phyloP scores from a whole-genome alignment of 53 echinoderm and acorn worm genomes.

The Holothuria leucospilota region DNA sequence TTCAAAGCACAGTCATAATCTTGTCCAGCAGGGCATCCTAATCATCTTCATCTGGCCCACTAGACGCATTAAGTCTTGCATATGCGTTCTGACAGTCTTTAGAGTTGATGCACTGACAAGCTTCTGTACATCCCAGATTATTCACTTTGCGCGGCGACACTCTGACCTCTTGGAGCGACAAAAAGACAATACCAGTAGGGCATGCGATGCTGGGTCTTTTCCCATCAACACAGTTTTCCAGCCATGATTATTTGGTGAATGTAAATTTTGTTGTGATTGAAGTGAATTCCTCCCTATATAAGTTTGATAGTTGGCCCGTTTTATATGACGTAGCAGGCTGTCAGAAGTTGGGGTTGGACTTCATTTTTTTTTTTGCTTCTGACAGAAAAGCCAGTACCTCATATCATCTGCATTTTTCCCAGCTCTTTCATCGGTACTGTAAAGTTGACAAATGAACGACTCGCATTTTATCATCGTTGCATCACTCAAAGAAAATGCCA shows the following conservation, averaged over 20 bases:
- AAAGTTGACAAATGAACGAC: background rate
- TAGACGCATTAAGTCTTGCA: background rate
- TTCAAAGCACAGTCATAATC: no score
- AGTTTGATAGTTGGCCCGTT: background rate
- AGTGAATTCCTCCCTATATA: slow-evolving; percentile 5
- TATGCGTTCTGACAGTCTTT: background rate
- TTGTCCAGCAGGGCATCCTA: background rate
- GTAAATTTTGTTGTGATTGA: background rate
- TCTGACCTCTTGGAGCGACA: slow-evolving; percentile 33
- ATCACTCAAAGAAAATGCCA: background rate
- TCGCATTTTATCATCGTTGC: background rate
- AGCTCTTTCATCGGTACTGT: background rate
- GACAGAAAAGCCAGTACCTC: slow-evolving; percentile 18
- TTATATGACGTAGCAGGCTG: slow-evolving; percentile 21
- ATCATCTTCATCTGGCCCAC: background rate
- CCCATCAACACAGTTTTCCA: no score
- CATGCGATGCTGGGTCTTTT: slow-evolving; percentile 34
- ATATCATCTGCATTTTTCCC: background rate
- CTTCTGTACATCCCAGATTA: slow-evolving; percentile 2
- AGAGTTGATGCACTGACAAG: background rate
- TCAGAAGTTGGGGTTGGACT: background rate
- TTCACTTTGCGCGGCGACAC: slow-evolving; percentile 15
- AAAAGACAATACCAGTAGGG: background rate
- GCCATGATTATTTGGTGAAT: no score
- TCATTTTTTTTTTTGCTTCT: background rate